Percentiles rank a stretch among this genome's conserved stretches.
These are phyloP conservation scores for Mormyrus hasselquistii DNA, from an alignment of 2,797 vertebrate genomes.

Conservation along the genomic window DNA sequence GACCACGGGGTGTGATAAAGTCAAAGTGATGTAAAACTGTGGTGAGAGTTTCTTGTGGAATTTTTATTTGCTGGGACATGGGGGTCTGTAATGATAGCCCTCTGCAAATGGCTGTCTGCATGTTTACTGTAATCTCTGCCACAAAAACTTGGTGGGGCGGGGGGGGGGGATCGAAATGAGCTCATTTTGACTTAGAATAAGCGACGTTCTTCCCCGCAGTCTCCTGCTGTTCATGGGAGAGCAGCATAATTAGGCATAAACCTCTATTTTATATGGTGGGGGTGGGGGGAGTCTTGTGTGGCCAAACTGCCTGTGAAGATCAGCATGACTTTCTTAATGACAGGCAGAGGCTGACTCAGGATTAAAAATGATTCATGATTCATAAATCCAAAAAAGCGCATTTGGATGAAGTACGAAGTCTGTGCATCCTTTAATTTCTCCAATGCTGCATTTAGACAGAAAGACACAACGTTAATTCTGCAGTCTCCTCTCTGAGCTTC, in stretches of 20 bases:
- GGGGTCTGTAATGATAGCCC: background rate
- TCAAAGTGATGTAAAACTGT: background rate
- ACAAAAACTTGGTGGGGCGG: background rate
- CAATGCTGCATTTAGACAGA: background rate
- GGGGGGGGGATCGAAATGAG: background rate
- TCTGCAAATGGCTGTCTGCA: background rate
- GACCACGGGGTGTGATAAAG: background rate
- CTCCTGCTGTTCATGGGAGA: background rate
- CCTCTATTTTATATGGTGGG: background rate
- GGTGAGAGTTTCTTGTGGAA: background rate
- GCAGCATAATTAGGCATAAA: conserved; percentile 16
- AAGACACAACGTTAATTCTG: background rate
- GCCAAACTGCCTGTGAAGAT: background rate
- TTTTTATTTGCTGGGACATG: background rate
- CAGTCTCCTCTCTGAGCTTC: background rate
- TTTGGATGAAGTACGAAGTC: background rate
- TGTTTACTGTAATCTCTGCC: background rate
- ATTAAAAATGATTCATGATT: background rate
- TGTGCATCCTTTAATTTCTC: background rate
- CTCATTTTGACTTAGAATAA: background rate
- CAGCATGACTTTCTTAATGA: background rate
- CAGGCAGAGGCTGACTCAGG: background rate
- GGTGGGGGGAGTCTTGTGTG: background rate
- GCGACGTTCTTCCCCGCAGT: background rate
- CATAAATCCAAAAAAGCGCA: background rate